phyloP scores from a whole-genome alignment of 2,888 invertebrate genomes.

The Athripsodes cinereus region DNA sequence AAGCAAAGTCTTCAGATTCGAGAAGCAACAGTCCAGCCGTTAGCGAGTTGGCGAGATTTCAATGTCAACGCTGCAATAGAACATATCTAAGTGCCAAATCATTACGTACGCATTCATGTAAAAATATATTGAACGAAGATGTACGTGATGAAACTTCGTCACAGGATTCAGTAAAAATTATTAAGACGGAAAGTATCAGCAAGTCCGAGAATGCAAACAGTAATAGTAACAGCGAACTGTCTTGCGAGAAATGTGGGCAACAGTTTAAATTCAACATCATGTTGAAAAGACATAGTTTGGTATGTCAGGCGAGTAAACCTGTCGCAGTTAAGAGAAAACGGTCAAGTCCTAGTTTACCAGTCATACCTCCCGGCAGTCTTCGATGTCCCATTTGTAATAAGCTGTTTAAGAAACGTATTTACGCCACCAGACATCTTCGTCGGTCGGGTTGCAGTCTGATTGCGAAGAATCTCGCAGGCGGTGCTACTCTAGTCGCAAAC shows the following conservation, averaged over 20 bases:
- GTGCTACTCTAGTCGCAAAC: not conserved
- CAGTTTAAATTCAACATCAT: slow-evolving; percentile 47
- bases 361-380: slow-evolving; percentile 1
- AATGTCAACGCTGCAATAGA: slow-evolving; percentile 17
- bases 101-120: slow-evolving; percentile 10
- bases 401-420: slow-evolving; percentile 16
- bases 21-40: slow-evolving; percentile 11
- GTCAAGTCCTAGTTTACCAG: not conserved
- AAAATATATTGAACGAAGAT: not conserved
- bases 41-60: slow-evolving; percentile 3
- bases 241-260: slow-evolving; percentile 41
- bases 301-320: slow-evolving; percentile 1
- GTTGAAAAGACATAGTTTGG: slow-evolving; percentile 39
- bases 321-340: not conserved
- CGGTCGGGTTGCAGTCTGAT: slow-evolving; percentile 10
- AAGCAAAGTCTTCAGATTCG: slow-evolving; percentile 10
- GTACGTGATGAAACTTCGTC: not conserved
- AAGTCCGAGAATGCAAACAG: not conserved
- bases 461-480: not conserved
- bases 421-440: slow-evolving; percentile 13
- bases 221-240: slow-evolving; percentile 24
- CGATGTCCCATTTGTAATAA: slow-evolving; percentile 19
- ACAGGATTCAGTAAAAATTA: not conserved
- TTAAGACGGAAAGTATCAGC: not conserved
- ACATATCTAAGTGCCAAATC: slow-evolving; percentile 14